These are phyloP conservation scores for Archaeoteleia sp. DNA, from an alignment of 2,888 invertebrate species.

Conservation along the genomic window DNA sequence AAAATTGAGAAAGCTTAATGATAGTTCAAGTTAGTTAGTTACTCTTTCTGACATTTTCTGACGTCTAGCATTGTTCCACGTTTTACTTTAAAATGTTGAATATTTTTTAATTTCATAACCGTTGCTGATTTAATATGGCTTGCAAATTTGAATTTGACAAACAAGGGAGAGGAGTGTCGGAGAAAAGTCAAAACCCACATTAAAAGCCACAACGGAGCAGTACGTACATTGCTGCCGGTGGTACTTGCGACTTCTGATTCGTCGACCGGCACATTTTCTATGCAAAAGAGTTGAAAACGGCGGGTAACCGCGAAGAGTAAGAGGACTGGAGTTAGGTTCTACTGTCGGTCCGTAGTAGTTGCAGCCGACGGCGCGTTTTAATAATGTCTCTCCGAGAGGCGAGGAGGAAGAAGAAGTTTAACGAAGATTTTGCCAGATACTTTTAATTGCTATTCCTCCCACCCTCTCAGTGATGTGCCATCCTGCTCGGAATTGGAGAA, in stretches of 20 bases:
- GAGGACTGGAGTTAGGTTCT: slow-evolving; percentile 48
- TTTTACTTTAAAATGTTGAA: no score
- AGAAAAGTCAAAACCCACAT: slow-evolving; percentile 9
- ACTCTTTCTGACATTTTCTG: no score
- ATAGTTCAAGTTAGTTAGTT: no score
- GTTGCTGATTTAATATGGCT: slow-evolving; percentile 29
- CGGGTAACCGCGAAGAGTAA: slow-evolving; percentile 47
- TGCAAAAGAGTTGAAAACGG: slow-evolving; percentile 70
- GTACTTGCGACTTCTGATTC: slow-evolving; percentile 58
- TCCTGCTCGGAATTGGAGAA: slow-evolving; percentile 45
- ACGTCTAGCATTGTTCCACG: no score
- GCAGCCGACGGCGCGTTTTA: slow-evolving; percentile 69
- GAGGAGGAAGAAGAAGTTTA: slow-evolving; percentile 68
- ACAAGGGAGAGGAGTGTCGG: slow-evolving; percentile 4
- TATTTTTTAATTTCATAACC: no score
- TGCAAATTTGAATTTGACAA: slow-evolving; percentile 42
- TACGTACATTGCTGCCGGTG: slow-evolving; percentile 11
- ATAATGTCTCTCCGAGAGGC: slow-evolving; percentile 55
- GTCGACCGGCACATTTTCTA: slow-evolving; percentile 61
- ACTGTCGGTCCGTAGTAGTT: slow-evolving; percentile 57
- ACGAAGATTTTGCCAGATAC: slow-evolving; percentile 74
- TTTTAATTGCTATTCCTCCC: slow-evolving; percentile 74
- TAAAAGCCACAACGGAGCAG: slow-evolving; percentile 33
- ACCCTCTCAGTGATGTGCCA: slow-evolving; percentile 39
- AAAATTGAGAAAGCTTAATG: no score